phyloP scores from a whole-genome alignment of 2,797 vertebrate genomes.

The Enteromius mattozi region DNA sequence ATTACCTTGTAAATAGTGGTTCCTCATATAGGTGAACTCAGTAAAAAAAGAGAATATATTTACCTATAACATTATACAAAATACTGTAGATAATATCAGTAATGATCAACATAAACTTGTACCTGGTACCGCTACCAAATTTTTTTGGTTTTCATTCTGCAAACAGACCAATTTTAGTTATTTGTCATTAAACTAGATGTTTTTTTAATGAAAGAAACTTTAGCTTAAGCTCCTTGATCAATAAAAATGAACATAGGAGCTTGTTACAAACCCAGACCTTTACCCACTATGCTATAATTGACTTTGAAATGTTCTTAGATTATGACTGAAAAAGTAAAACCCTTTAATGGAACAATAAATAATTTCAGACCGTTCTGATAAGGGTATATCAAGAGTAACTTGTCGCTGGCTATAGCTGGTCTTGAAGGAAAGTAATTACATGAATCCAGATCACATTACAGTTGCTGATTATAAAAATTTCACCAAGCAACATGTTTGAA shows the following conservation, averaged over 20 bases:
- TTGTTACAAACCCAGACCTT: not conserved
- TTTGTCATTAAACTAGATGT: not conserved
- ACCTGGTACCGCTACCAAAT: not conserved
- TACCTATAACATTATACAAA: not conserved
- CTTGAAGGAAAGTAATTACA: constrained; percentile 20
- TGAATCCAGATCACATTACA: constrained; percentile 52
- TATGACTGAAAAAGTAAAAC: not conserved
- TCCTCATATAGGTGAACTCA: not conserved
- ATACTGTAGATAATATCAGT: not conserved
- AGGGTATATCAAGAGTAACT: not conserved
- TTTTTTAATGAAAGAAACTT: not conserved
- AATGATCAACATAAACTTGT: not conserved
- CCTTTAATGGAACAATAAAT: constrained; percentile 2
- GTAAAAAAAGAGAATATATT: not conserved
- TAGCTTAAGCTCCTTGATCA: too few species aligned
- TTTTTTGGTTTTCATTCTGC: not conserved
- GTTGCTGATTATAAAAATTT: constrained; percentile 60
- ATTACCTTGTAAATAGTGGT: not conserved
- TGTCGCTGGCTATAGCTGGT: not conserved
- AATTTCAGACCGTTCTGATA: not conserved
- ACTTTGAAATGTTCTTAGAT: not conserved
- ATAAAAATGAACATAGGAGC: not conserved
- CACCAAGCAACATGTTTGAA: constrained; percentile 60
- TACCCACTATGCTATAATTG: not conserved
- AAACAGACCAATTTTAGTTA: not conserved